These are phyloP conservation scores for Akabosia matsudoensis DNA, from an alignment of 1,140 invertebrate species.

Conservation along the genomic window DNA sequence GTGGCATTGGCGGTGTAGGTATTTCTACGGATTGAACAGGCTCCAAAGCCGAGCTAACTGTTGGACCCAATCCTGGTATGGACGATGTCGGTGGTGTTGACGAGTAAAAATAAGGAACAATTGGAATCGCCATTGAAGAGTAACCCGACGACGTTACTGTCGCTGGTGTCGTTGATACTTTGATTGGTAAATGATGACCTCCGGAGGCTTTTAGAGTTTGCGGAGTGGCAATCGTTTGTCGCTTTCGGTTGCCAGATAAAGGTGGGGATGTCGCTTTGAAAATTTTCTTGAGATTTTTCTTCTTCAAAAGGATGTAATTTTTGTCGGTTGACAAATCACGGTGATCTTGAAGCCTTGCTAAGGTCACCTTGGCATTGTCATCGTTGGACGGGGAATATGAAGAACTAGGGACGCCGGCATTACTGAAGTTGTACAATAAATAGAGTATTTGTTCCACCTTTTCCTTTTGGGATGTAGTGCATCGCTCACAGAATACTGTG, in stretches of 20 bases:
- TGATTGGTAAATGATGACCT: not conserved
- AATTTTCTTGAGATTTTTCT: not conserved
- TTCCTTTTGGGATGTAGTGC: not conserved
- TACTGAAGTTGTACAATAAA: not conserved
- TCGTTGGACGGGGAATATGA: not conserved
- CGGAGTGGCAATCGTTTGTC: not conserved
- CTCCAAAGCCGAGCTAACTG: not conserved
- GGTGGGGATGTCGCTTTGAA: not conserved
- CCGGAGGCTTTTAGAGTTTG: not conserved
- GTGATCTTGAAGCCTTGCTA: too few species aligned
- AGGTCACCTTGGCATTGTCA: not conserved
- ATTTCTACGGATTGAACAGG: not conserved
- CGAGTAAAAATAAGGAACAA: not conserved
- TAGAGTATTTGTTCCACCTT: constrained; percentile 2
- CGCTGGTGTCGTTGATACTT: not conserved
- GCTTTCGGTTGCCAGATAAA: not conserved
- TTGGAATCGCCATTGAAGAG: not conserved
- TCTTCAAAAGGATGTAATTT: not conserved
- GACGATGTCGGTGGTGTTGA: not conserved
- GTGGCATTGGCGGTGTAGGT: not conserved
- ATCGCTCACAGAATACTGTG: not conserved
- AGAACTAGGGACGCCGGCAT: too few species aligned
- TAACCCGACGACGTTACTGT: not conserved
- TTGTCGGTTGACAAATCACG: not conserved
- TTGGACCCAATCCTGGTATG: not conserved